Evolutionary conservation across 2,113 vertebrate genomes (phyloP).

Genomic region (Steatornis caripensis): DNA sequence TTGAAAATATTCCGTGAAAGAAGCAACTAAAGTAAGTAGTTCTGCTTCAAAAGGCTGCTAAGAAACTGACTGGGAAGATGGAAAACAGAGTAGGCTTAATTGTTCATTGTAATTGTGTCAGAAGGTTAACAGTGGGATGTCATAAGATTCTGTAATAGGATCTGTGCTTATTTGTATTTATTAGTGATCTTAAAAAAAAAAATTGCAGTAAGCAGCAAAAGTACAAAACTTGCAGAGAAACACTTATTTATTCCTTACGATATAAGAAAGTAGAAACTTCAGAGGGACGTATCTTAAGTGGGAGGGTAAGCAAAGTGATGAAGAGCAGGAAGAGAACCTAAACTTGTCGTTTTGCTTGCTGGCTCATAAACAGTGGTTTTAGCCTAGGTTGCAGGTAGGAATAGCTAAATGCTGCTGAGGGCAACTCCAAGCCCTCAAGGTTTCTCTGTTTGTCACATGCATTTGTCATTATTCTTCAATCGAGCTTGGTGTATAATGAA

Average conservation of each 20-base stretch:
- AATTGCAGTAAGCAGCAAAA: not conserved
- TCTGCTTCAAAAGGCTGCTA: not conserved
- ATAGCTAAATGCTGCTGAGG: not conserved
- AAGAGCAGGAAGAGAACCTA: not conserved
- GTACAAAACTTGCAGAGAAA: not conserved
- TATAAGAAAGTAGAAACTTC: not conserved
- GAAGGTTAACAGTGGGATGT: not conserved
- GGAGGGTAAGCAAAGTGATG: not conserved
- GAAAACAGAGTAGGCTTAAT: not conserved
- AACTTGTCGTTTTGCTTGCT: not conserved
- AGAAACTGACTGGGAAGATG: not conserved
- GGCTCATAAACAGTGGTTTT: not conserved
- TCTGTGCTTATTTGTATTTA: not conserved
- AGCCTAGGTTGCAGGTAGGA: not conserved
- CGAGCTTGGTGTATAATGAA: not conserved
- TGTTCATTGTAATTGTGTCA: not conserved
- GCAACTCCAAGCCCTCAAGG: not conserved
- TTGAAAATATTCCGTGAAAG: conserved; percentile 10
- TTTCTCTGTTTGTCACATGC: not conserved
- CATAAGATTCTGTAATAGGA: not conserved
- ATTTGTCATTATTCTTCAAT: not conserved
- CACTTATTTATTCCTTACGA: not conserved
- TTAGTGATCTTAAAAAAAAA: not conserved
- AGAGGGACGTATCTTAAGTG: not conserved
- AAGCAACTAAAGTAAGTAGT: not conserved